Evolutionary conservation across 2,797 vertebrate species (phyloP), one percentile per base, ranked within the genome.

Genomic region (Euphonia xanthogaster): DNA sequence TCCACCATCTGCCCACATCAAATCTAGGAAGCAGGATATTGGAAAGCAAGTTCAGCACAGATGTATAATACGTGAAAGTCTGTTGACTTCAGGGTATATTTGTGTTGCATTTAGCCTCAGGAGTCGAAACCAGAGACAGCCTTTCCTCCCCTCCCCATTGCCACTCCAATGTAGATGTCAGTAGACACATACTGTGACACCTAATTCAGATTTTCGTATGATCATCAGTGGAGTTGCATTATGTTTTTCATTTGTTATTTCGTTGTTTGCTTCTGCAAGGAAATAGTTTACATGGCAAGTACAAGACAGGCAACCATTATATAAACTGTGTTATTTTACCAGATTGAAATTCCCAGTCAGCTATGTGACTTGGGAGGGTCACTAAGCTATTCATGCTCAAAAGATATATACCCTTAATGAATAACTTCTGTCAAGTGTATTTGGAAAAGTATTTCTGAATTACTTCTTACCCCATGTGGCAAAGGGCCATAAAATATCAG

Each of bases 21-120:
- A 78, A 81, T 91, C 42, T 75, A 70, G 77, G 57, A 88, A 90
- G 73, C 0, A 4, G 55, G 47, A 35, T 77, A 40, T 3, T 71
- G 39, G 55, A 75, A 90, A 93, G 28, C 28, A 88, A 86, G 80
- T 84, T 95, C 66, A 90, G 24, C 65, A 65, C 83, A 93, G 51
- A 82, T 66, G 48, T 73, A 30, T 19, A 71, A 65, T 23, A 44
- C 0, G 0, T 53, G 70, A 86, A 77, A n/a, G 23, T 74, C 50
- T 78, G n/a, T 78, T 93, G 58, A 75, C 85, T 78, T 78, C 42
- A 50, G 54, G 58, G 44, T 60, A 37, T 81, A 54, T 78, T 79
- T 91, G 31, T 81, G 22, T 22, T 80, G 37, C 37, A 58, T 77
- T 93, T 83, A 90, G 39, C 73, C 44, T 86, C 39, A 55, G 66